Evolutionary conservation across 2,888 invertebrate genomes (phyloP), one percentile per base, ranked within the genome.

Genomic region (Leptinotarsa rubiginosa): DNA sequence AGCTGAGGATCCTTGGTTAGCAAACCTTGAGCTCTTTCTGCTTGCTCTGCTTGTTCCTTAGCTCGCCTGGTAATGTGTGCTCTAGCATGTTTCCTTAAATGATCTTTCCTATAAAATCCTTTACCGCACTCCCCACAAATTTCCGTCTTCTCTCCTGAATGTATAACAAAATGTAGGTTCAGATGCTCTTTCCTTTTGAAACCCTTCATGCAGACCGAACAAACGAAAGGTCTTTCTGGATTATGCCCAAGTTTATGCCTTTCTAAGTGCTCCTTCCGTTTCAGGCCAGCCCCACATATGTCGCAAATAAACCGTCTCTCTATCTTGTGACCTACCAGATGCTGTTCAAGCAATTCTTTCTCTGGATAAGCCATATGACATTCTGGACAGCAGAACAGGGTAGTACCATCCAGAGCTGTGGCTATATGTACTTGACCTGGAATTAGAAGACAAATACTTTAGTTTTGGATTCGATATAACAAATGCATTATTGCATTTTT

Each of bases 171-270:
- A 88, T 95, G 95, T 78, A 95, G 90, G 87, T 94, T 95, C 83
- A 95, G 90, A 83, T 95, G 95, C 85, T 95, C 95, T 86, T 94
- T 93, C 74, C 95, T 90, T 86, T 95, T 95, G 88, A 95, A 95
- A 47, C 81, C 93, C 87, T 95, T 95, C 87, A 92, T 90, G 84
- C 95, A 95, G 56, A 94, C 92, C 66, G 92, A 91, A 88, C 95
- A 95, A 59, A 93, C 93, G 85, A 93, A 94, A 54, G 95, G 95
- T 83, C 94, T 89, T 86, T 95, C 95, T 0, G 94, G 94, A 87
- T 94, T 95, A 87, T 95, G 95, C 1, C 94, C 93, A 75, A 94
- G 88, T 87, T 94, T 94, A 87, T 94, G 95, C 31, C 94, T 89
- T 85, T 94, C 94, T 78, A 95, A 85, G 86, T 95, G 94, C 87